A percentile compares a stretch with the other conserved stretches of the same genome.
These are phyloP conservation scores for Sturmia bella DNA, from an alignment of 2,888 invertebrate species.

Conservation along the genomic window DNA sequence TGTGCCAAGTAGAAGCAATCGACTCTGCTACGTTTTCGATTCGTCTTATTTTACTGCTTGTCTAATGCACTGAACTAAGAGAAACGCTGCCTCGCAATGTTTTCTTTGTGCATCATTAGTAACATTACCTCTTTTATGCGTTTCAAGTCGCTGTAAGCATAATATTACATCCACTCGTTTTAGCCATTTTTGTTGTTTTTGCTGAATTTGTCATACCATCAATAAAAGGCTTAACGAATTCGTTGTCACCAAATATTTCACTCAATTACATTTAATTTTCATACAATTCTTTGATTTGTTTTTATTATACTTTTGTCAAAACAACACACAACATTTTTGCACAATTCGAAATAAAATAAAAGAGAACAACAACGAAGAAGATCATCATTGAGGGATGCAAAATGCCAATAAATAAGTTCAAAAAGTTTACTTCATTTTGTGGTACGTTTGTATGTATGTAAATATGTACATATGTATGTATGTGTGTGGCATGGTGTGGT, in stretches of 20 bases:
- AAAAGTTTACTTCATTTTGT: constrained; percentile 59
- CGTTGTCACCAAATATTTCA: constrained; percentile 12
- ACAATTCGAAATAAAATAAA: constrained; percentile 52
- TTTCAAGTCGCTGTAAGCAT: no score
- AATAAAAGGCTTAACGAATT: not conserved
- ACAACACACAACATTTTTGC: constrained; percentile 57
- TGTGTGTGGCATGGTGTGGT: constrained; percentile 59
- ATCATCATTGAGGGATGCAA: constrained; percentile 67
- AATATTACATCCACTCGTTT: no score
- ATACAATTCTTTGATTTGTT: constrained; percentile 30
- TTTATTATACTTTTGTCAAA: constrained; percentile 60
- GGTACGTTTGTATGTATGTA: constrained; percentile 8
- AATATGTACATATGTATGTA: not conserved
- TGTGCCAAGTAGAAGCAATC: no score
- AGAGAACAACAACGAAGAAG: constrained; percentile 21
- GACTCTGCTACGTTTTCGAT: no score
- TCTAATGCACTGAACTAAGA: no score
- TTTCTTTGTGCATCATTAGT: no score
- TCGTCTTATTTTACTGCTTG: no score
- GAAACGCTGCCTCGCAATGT: no score
- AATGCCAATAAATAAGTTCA: constrained; percentile 71
- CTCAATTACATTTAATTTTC: constrained; percentile 4
- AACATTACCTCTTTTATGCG: no score
- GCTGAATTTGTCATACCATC: not conserved
- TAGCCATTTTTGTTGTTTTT: not conserved